Base-by-base conservation (phyloP, 2,113 vertebrate genomes). In the Myiopsitta monachus region DNA sequence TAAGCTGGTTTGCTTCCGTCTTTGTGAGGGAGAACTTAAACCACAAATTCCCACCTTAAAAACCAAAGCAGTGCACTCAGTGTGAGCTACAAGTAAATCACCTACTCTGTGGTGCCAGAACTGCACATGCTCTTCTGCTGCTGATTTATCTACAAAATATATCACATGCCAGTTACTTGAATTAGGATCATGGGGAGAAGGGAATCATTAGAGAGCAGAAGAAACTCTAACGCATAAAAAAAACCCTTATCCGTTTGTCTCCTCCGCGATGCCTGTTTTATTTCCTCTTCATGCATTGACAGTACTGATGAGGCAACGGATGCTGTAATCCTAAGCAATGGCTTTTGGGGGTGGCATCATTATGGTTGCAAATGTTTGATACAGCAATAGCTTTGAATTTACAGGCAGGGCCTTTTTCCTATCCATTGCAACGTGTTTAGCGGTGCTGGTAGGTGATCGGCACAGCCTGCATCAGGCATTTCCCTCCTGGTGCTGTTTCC, bases 161-260 rank as follows among this genome's bases (percentile, higher is more conserved):
- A 94, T 91, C 94, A 89, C 96, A 92, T 89, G 96, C 94, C 95
- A 94, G 66, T 89, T 95, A 27, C 92, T 91, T 96, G 95, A 97
- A 94, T 97, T 96, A 95, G 96, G 95, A 96, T 96, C 92, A 39
- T 3, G 95, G 94, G 95, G 92, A 94, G 95, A 91, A 79, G 83
- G 95, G 96, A 96, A 94, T 95, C 96, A 96, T 96, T 96, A 96
- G 91, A 96, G 96, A 95, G 87, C 1, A 69, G 41, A n/a, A 83
- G 88, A 59, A 96, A 95, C 83, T 95, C 95, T 33, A 79, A 70
- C 26, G 2, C 92, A 95, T 95, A 95, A 96, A 95, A 87, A 77
- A 96, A 96, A 49, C 2, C 83, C 94, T 96, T 95, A 62, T 93
- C 83, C 6, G 78, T 96, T 96, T 89, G 91, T 83, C 84, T 90